Evolutionary conservation across 1,140 invertebrate genomes (phyloP).

Genomic region (Cephus cinctus): DNA sequence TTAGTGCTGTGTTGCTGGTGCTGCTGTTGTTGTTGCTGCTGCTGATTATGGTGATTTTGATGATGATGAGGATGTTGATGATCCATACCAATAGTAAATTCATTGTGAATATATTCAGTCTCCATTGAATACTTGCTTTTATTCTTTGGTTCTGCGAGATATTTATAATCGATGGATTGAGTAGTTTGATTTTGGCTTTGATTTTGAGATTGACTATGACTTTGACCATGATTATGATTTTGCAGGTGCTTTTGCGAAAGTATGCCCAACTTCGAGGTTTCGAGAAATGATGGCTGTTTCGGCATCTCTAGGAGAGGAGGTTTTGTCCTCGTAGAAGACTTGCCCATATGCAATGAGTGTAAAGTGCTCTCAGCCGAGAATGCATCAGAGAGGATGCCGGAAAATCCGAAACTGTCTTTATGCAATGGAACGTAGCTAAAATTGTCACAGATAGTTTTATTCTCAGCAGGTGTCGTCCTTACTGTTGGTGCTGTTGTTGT

Average conservation of each 20-base stretch:
- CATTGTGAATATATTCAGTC: constrained; percentile 44
- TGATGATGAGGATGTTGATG: constrained; percentile 24
- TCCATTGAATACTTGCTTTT: constrained; percentile 46
- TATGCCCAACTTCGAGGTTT: constrained; percentile 35
- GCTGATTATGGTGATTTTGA: constrained; percentile 28
- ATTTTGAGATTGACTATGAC: constrained; percentile 21
- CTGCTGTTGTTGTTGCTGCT: constrained; percentile 30
- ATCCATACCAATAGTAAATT: constrained; percentile 36
- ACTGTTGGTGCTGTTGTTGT: too few relatives aligned
- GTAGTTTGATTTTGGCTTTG: constrained; percentile 26
- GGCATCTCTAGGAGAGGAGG: constrained; percentile 29
- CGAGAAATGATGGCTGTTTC: constrained; percentile 35
- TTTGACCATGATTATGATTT: constrained; percentile 19
- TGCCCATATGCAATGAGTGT: too few relatives aligned
- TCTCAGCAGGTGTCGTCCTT: constrained; percentile 34
- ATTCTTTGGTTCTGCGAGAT: constrained; percentile 34
- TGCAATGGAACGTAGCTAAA: constrained; percentile 43
- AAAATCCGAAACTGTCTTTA: constrained; percentile 39
- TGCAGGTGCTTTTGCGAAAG: too few relatives aligned
- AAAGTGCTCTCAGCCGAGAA: too few relatives aligned
- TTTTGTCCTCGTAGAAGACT: too few relatives aligned
- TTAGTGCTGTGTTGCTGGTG: constrained; percentile 25
- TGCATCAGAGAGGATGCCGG: constrained; percentile 22
- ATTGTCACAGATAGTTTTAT: constrained; percentile 45
- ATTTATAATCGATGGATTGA: constrained; percentile 39